Base-by-base conservation (phyloP, 2,888 invertebrate genomes). In the Pterobdella sp. region DNA sequence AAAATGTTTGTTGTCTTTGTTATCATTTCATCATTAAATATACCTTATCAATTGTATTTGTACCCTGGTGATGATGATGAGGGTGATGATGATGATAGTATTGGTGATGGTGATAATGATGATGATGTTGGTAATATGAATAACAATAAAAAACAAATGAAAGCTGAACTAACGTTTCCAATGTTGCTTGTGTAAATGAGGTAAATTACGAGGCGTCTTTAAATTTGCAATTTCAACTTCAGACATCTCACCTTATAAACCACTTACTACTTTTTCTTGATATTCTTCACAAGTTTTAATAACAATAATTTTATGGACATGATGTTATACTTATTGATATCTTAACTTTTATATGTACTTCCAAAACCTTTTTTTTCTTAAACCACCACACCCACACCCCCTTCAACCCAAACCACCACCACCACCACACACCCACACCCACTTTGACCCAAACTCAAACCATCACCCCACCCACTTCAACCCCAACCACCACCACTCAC, bases 11-110 rank as follows among this genome's bases (percentile, higher is more conserved):
- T 18, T 18, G n/a, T n/a, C 14, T 14, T 18, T n/a, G 52, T n/a
- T 49, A 14, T n/a, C 52, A 49, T 49, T n/a, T 18, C 52, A n/a
- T 49, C n/a, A 49, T 49, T 18, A n/a, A 49, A 49, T 14, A 49
- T 49, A 49, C 14, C n/a, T 14, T 18, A 14, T 18, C 14, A 14
- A n/a, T 18, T 49, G 52, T 18, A 14, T 18, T 18, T n/a, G 52
- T 18, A 49, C 52, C 14, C 14, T 31, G 65, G 32, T 35, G 65
- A 65, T 35, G 14, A 65, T 29, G 65, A 35, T 35, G 35, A 35
- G 4, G 65, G 29, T 31, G 65, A 65, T 34, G 35, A 65, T 29
- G 65, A 65, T 35, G 31, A 65, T 65, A 3, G 31, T 65, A 34
- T 3, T 31, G 35, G n/a, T 7, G n/a, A 31, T 65, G 14, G 3